Evolutionary conservation across 2,888 invertebrate genomes (phyloP), one percentile per base, ranked within the genome.

Genomic region (Euzophera pinguis): DNA sequence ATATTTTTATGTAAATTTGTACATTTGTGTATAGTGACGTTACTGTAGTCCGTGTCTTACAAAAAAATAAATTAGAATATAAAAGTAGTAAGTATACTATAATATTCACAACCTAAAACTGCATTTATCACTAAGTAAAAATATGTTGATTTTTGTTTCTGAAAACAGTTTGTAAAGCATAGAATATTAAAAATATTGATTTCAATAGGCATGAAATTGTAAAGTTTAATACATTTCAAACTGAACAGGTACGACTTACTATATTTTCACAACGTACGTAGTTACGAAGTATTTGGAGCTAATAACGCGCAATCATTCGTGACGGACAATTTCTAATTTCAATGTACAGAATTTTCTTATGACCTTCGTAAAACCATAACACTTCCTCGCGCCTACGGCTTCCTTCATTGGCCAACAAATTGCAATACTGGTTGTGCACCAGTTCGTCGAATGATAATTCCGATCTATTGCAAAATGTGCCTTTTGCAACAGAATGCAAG

Each of bases 391-490:
- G 77, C 78, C 82, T 64, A 73, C 75, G 62, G 73, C 77, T 81
- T 85, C 82, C 84, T 81, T 76, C 56, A 29, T 85, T 78, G 64
- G 59, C 77, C 77, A 83, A 80, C 70, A 61, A 71, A 65, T 69
- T 73, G 83, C 82, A 84, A 78, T 71, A 68, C 63, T 67, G 68
- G 86, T 84, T 87, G 81, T 89, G 89, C 89, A 90, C 89, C 74
- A 88, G 81, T 89, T 88, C 81, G 75, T 70, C 73, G 78, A 81
- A 86, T 87, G 86, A 89, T 90, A 88, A 89, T 90, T 86, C 86
- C 83, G 67, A 86, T 81, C 75, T 73, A 65, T 90, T 90, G 87
- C 89, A 80, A 86, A 79, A 87, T 68, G 59, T 54, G 60, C 58
- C 59, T 76, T 76, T 84, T 80, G 86, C 83, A 81, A 82, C 74